Base-by-base conservation (phyloP, 2,888 invertebrate species). In the Spialia ferax region DNA sequence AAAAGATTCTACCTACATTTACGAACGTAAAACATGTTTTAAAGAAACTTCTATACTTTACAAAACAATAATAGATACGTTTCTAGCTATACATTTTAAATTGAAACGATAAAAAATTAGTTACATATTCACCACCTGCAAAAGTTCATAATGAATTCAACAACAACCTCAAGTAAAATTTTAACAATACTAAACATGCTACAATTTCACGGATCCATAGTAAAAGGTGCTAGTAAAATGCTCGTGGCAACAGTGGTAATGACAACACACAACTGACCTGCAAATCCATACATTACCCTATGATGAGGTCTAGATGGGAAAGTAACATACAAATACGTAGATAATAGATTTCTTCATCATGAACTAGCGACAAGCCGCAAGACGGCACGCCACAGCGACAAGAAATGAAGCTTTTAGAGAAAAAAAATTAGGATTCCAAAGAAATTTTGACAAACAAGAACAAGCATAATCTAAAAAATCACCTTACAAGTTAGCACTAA, bases 141-240 rank as follows among this genome's bases (percentile, higher is more conserved):
- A 65, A 45, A 32, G 26, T 15, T 52, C 18, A 55, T 29, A 57
- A 22, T 22, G 11, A 62, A 23, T 15, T 35, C n/a, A 57, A 57
- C 10, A 38, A 26, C 1, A 50, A 18, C 3, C 23, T 8, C 18
- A 45, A 11, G 23, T n/a, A 32, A 61, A 18, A 42, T 7, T 29
- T 26, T 20, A 60, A 55, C 42, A 60, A 38, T 10, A 55, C 69
- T 74, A 72, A 71, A 70, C 75, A 74, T 75, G 74, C 75, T 69
- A 71, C 50, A 64, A 68, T 66, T 69, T 48, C 61, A 71, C 69
- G 26, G 54, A 84, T 79, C 74, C 74, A 79, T 81, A 79, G 77
- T 75, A 75, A 76, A 52, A 73, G 73, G 74, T 81, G 82, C 73
- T 79, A 73, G 76, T 75, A 77, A 79, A 79, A 80, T 76, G 84